phyloP scores from a whole-genome alignment of 1,140 invertebrate genomes.

The Ostrea denselamellosa region DNA sequence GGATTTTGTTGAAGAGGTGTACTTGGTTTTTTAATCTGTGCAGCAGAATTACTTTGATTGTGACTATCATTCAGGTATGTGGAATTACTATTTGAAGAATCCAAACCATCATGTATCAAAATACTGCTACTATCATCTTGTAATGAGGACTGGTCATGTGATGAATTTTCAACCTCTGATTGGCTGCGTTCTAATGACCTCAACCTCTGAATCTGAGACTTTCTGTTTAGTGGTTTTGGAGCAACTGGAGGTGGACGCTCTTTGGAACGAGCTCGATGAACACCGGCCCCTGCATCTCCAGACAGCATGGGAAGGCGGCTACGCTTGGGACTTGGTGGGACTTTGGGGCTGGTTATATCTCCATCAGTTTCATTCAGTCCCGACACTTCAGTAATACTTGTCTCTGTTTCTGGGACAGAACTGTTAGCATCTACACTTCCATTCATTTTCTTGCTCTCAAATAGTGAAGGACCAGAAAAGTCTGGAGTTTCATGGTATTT shows the following conservation, averaged over 20 bases:
- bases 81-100: conserved; percentile 29
- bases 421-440: conserved; percentile 1
- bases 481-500: conserved; percentile 25
- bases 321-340: conserved; percentile 43
- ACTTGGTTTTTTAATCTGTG: conserved; percentile 2
- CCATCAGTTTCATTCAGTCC: conserved; percentile 9
- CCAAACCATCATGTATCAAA: conserved; percentile 22
- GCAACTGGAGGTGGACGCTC: conserved; percentile 42
- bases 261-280: conserved; percentile 6
- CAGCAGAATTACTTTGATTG: conserved; percentile 11
- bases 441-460: not conserved
- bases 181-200: conserved; percentile 17
- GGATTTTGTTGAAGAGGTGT: not conserved
- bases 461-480: not conserved
- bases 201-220: conserved; percentile 42
- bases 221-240: conserved; percentile 38
- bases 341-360: conserved; percentile 1
- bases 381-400: conserved; percentile 23
- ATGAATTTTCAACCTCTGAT: not conserved
- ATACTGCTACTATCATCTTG: conserved; percentile 23
- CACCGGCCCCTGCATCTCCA: not conserved
- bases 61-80: conserved; percentile 30
- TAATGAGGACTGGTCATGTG: conserved; percentile 39
- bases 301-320: conserved; percentile 41
- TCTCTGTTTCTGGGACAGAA: conserved; percentile 18